A percentile compares a stretch with the other conserved stretches of the same genome.
Conservation (phyloP, 2,113 vertebrate species). For the Actenoides lindsayi region DNA sequence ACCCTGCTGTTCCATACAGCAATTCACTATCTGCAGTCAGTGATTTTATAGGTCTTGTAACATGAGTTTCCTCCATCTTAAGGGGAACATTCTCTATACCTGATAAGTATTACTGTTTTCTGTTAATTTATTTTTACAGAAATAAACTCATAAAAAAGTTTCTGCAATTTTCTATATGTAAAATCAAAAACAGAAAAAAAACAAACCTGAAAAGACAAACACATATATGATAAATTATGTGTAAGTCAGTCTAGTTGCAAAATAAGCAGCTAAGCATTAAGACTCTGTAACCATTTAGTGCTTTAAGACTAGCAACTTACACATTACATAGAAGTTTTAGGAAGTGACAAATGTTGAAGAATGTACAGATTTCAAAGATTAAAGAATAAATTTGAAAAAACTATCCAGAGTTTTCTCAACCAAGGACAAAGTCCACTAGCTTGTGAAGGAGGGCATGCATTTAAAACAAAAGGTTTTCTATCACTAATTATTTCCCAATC, state of each 20-base stretch:
- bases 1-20: not conserved
- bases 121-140: not conserved
- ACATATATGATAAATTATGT: not conserved
- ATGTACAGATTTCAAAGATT: not conserved
- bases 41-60: not conserved
- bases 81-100: not conserved
- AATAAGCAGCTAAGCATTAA: not conserved
- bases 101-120: not conserved
- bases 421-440: not conserved
- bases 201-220: not conserved
- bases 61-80: not conserved
- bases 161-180: not conserved
- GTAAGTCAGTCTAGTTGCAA: not conserved
- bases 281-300: not conserved
- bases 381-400: not conserved
- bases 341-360: not conserved
- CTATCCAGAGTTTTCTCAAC: not conserved
- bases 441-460: not conserved
- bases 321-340: not conserved
- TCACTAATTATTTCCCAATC: not conserved
- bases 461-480: not conserved
- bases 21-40: not conserved
- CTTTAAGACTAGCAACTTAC: not conserved
- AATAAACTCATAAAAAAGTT: not conserved
- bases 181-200: not conserved